Evolutionary conservation across 2,888 invertebrate genomes (phyloP).

Genomic region (Drosophila picticornis): DNA sequence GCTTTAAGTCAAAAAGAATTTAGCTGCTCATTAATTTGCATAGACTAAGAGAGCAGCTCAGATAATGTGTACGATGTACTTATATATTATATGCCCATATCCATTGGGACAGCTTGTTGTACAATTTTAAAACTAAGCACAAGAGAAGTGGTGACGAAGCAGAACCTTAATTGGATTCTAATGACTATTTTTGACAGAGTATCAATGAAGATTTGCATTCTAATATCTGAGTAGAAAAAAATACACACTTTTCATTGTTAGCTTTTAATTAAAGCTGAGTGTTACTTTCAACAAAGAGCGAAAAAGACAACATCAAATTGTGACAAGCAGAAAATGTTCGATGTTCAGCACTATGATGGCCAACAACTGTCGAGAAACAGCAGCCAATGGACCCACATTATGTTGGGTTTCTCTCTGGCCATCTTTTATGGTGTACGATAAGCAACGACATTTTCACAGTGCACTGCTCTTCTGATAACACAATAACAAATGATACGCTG

Average conservation of each 20-base stretch:
- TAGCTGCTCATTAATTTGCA: constrained; percentile 67
- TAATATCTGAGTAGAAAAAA: not conserved
- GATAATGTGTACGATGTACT: constrained; percentile 12
- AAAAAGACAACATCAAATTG: not conserved
- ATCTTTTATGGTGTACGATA: constrained; percentile 39
- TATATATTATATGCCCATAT: not conserved
- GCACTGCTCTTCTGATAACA: constrained; percentile 64
- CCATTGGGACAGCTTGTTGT: constrained; percentile 8
- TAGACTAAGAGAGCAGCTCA: constrained; percentile 13
- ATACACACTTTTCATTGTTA: constrained; percentile 11
- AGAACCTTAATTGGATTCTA: not conserved
- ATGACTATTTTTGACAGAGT: constrained; percentile 3
- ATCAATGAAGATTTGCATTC: not conserved
- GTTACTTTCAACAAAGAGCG: not conserved
- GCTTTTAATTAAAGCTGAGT: constrained; percentile 2
- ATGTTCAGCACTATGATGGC: constrained; percentile 17
- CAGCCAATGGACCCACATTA: constrained; percentile 40
- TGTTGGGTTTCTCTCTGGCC: constrained; percentile 15
- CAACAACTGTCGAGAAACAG: constrained; percentile 1
- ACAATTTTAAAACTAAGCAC: not conserved
- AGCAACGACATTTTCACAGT: constrained; percentile 59
- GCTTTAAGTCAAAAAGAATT: constrained; percentile 53
- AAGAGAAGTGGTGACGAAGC: not conserved
- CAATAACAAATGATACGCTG: constrained; percentile 35
- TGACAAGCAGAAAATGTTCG: constrained; percentile 1